A percentile compares a stretch with the other conserved stretches of the same genome.
These are phyloP conservation scores for Rhamnusium bicolor DNA, from an alignment of 2,888 invertebrate species.

Conservation along the genomic window DNA sequence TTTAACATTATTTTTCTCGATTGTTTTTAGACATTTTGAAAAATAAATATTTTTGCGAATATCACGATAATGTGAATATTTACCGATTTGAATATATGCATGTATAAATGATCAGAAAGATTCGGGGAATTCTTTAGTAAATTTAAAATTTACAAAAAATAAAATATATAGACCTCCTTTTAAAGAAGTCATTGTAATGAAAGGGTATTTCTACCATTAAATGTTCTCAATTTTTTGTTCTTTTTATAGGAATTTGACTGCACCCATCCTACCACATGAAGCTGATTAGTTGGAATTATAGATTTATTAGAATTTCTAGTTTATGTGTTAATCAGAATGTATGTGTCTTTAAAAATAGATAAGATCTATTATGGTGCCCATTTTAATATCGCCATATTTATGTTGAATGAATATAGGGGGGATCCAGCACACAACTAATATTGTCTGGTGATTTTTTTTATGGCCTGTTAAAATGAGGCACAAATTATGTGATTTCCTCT, in stretches of 20 bases:
- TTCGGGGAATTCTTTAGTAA: no score
- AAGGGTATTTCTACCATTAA: not conserved
- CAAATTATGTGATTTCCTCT: conserved; percentile 14
- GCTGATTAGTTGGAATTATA: conserved; percentile 63
- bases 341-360: conserved; percentile 50
- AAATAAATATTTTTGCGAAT: no score
- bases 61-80: no score
- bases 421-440: not conserved
- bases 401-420: not conserved
- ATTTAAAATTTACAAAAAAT: no score
- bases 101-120: no score
- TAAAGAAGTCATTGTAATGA: not conserved
- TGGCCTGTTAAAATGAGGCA: conserved; percentile 41
- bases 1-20: no score
- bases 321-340: conserved; percentile 54
- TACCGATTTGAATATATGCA: no score
- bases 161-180: no score
- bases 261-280: conserved; percentile 71
- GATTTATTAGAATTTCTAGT: conserved; percentile 57
- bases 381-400: conserved; percentile 44
- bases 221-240: conserved; percentile 41
- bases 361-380: conserved; percentile 34
- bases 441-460: conserved; percentile 9
- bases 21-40: no score
- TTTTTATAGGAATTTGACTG: conserved; percentile 68